Conservation (phyloP, 2,888 invertebrate genomes). For the Margaritifera margaritifera region DNA sequence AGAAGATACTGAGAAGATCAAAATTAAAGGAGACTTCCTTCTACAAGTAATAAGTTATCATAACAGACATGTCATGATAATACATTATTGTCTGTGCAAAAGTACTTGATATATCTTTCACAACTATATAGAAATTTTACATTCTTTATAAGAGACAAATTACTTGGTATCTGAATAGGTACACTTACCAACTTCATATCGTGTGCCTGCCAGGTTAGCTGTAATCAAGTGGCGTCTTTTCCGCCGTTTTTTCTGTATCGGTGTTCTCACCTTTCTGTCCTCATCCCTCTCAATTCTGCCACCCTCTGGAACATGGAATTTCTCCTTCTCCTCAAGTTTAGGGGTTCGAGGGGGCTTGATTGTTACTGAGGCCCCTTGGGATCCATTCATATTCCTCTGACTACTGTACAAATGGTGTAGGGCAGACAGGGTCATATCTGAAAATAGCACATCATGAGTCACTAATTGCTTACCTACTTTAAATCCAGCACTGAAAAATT, state of each 20-base stretch:
- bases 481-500: no score
- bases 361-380: slow-evolving; percentile 3
- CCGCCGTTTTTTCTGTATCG: slow-evolving; percentile 43
- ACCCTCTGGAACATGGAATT: slow-evolving; percentile 12
- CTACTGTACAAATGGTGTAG: slow-evolving; percentile 34
- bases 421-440: slow-evolving; percentile 53
- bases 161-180: not conserved
- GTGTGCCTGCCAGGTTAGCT: slow-evolving; percentile 69
- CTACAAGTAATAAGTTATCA: no score
- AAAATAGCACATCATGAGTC: slow-evolving; percentile 5
- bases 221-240: slow-evolving; percentile 55
- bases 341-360: slow-evolving; percentile 10
- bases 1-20: no score
- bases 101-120: no score
- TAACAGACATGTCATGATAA: no score
- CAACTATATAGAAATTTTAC: no score
- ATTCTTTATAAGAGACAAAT: not conserved
- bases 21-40: no score
- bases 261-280: slow-evolving; percentile 17
- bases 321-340: slow-evolving; percentile 8
- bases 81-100: no score
- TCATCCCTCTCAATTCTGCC: slow-evolving; percentile 28
- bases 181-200: slow-evolving; percentile 71
- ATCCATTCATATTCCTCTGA: slow-evolving; percentile 2
- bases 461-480: no score